Evolutionary conservation across 2,888 invertebrate genomes (phyloP), one percentile per base, ranked within the genome.

Genomic region (Siphonodentalium dalli): DNA sequence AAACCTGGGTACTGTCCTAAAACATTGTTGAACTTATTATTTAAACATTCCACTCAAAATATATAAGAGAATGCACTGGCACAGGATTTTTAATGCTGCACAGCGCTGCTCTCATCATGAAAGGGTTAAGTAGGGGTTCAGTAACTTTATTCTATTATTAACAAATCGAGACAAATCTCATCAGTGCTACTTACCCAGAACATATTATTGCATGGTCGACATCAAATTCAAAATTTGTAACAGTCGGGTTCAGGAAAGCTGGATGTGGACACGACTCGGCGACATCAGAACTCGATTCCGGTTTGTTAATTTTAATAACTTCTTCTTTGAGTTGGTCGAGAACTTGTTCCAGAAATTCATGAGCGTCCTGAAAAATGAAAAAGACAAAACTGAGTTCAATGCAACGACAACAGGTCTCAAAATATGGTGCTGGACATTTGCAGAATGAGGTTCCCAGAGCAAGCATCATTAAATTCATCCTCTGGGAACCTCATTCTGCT

Each of bases 251-350:
- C 26, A 64, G 39, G 31, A 39, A 49, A 26, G 53, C 61, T 20
- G 28, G 31, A n/a, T 57, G 53, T 27, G 15, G 45, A n/a, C 45
- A 47, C 28, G 43, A 37, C 1, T 29, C 48, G 6, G 62, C 62
- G n/a, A 52, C 54, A 33, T 57, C 58, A 9, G 70, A 66, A 40
- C 64, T 68, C 7, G 69, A 67, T 4, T 66, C 69, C 6, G 63
- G 46, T 37, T 72, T 72, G 15, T 54, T 61, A 7, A 75, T 40
- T 41, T 69, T 71, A 1, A 65, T 55, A 5, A 75, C 68, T 52
- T 80, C 80, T 35, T 79, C 79, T 41, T 80, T 78, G 27, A 79
- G 52, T 57, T 78, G 77, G 53, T 78, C 79, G 29, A 80, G 38
- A 27, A 80, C 66, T 54, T 79, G 77, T 24, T 69, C 61, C 35